Evolutionary conservation across 1,140 invertebrate genomes (phyloP).

Genomic region (Tetranychus urticae): DNA sequence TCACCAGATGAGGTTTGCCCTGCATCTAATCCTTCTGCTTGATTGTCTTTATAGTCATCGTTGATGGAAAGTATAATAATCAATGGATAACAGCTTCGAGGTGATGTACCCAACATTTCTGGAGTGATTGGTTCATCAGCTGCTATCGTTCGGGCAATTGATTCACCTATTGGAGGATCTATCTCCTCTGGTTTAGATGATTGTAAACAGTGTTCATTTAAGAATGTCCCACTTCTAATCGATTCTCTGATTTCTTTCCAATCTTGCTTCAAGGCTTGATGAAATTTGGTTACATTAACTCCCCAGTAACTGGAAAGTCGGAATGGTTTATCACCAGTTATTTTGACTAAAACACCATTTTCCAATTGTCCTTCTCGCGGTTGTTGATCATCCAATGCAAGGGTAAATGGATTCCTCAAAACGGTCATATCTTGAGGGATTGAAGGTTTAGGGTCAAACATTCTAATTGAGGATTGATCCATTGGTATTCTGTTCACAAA

Average conservation of each 20-base stretch:
- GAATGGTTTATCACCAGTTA: constrained; percentile 5
- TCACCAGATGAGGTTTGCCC: too few species aligned
- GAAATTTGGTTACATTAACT: constrained; percentile 2
- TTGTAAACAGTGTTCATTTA: neutral
- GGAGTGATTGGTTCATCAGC: neutral
- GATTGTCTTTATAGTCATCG: neutral
- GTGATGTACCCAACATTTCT: neutral
- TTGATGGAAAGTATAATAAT: neutral
- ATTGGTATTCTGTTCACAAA: neutral
- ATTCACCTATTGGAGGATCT: neutral
- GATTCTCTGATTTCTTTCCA: neutral
- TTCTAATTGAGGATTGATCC: neutral
- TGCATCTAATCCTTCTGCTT: neutral
- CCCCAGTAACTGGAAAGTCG: constrained; percentile 5
- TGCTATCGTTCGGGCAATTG: neutral
- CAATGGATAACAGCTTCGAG: constrained; percentile 5
- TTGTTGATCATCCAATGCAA: neutral
- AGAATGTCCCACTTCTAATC: neutral
- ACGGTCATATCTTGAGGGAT: neutral
- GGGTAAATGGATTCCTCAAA: neutral
- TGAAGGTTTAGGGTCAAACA: neutral
- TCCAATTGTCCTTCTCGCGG: neutral
- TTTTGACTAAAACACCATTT: neutral
- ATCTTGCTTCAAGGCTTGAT: neutral
- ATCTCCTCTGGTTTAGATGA: constrained; percentile 1